A percentile compares a stretch with the other conserved stretches of the same genome.
These are phyloP conservation scores for Corythaixoides concolor DNA, from an alignment of 2,113 vertebrate species.

Conservation along the genomic window DNA sequence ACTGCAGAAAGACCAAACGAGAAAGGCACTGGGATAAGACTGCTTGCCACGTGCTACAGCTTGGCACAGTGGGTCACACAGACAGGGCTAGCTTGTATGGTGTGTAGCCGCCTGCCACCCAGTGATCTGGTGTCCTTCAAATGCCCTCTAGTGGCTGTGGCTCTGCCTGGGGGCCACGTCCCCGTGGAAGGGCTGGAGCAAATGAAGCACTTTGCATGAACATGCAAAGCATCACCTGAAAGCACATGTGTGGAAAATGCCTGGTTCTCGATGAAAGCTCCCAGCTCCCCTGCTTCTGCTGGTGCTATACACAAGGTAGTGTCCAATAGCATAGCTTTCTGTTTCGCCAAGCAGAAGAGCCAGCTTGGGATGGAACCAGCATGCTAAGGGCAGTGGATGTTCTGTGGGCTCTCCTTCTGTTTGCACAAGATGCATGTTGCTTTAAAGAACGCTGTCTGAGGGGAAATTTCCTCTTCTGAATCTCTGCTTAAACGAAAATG, in stretches of 20 bases:
- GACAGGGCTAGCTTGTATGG: not conserved
- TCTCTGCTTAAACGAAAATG: not conserved
- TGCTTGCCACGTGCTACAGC: not conserved
- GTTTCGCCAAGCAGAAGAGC: not conserved
- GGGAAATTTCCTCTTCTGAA: not conserved
- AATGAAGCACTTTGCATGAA: not conserved
- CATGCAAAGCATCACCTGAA: not conserved
- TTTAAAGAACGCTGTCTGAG: not conserved
- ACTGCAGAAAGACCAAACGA: not conserved
- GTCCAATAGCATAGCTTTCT: not conserved
- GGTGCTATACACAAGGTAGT: not conserved
- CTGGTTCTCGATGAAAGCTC: not conserved
- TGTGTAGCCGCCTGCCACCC: not conserved
- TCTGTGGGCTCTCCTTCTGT: not conserved
- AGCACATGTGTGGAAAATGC: not conserved
- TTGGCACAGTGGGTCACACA: not conserved
- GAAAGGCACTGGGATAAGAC: not conserved
- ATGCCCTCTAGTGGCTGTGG: conserved; percentile 73
- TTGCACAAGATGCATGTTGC: not conserved
- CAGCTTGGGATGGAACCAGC: not conserved
- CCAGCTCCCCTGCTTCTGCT: not conserved
- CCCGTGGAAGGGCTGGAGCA: not conserved
- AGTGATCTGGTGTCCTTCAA: conserved; percentile 63
- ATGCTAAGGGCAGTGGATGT: too few species aligned
- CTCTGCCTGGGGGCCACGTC: not conserved